A percentile compares a stretch with the other conserved stretches of the same genome.
Conservation (phyloP, 1,140 invertebrate genomes). For the Trypoxylus dichotomus region DNA sequence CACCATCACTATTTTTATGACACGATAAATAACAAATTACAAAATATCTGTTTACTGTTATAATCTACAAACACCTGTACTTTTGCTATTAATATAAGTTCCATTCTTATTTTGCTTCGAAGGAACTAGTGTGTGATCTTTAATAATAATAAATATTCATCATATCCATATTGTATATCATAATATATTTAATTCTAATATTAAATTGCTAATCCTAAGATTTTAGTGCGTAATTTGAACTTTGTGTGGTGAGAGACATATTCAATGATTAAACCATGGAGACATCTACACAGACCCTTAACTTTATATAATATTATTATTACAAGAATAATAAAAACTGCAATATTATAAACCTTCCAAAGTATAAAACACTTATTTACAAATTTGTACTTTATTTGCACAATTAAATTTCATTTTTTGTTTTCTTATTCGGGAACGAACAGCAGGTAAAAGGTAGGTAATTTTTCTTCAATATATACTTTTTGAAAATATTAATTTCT, state of each 20-base stretch:
- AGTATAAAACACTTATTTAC: constrained; percentile 21
- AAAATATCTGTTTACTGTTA: neutral
- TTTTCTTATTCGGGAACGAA: neutral
- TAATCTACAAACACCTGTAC: constrained; percentile 11
- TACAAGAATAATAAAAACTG: neutral
- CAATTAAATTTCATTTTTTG: neutral
- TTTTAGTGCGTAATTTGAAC: constrained; percentile 24
- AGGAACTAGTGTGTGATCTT: constrained; percentile 2
- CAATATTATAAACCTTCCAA: constrained; percentile 18
- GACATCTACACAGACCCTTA: neutral
- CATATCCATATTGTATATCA: neutral
- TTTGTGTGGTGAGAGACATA: constrained; percentile 25
- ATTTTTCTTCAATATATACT: neutral
- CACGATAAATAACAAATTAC: neutral
- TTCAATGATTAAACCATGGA: constrained; percentile 24
- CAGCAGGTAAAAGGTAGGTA: neutral
- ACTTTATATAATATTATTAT: neutral
- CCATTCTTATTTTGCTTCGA: neutral
- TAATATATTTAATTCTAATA: constrained; percentile 11
- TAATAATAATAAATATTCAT: constrained; percentile 14
- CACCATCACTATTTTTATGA: neutral
- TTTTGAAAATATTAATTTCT: neutral
- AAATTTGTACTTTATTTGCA: constrained; percentile 21
- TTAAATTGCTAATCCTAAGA: neutral
- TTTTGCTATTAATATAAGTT: constrained; percentile 5